These are phyloP conservation scores for Formicarius rufipectus DNA, from an alignment of 2,113 vertebrate genomes.

Conservation along the genomic window DNA sequence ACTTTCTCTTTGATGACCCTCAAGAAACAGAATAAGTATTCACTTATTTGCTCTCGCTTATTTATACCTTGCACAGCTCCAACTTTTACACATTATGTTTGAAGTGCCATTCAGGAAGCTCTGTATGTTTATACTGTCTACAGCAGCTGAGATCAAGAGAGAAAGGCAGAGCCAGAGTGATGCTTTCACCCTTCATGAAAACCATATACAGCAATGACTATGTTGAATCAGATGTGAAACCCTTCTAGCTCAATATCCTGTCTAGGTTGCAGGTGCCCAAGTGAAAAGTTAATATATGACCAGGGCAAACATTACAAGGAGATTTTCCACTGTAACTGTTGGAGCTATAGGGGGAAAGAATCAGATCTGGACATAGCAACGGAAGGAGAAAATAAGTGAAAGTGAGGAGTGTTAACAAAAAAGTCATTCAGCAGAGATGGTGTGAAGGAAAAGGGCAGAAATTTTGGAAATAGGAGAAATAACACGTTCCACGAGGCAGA, in stretches of 20 bases:
- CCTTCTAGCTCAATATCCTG: background rate
- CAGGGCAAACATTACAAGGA: background rate
- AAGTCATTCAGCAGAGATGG: background rate
- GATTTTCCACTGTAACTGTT: background rate
- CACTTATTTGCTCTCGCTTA: background rate
- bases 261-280: background rate
- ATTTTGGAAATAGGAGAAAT: background rate
- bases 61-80: background rate
- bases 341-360: background rate
- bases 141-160: background rate
- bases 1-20: background rate
- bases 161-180: background rate
- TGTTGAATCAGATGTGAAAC: background rate
- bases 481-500: background rate
- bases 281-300: background rate
- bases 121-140: background rate
- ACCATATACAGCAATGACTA: background rate
- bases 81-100: background rate
- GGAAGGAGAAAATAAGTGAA: background rate
- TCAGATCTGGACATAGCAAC: background rate
- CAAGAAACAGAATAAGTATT: background rate
- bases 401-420: background rate
- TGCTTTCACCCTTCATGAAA: background rate
- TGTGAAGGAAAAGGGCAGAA: background rate
- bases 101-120: background rate